Base-by-base conservation (phyloP, 2,888 invertebrate genomes). In the Calliphora vomitoria region DNA sequence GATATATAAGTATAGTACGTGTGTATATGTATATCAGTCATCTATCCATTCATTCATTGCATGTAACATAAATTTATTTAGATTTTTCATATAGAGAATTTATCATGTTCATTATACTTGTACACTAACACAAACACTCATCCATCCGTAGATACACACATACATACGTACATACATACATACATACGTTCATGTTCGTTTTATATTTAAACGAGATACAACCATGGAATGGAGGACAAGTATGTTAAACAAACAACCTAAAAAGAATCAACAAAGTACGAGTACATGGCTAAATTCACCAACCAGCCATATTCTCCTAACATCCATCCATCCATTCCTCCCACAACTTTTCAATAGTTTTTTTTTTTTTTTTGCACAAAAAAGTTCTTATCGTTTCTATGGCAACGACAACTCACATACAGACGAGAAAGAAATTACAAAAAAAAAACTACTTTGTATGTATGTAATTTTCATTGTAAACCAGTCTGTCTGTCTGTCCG, bases 351-450 rank as follows among this genome's bases (percentile, higher is more conserved):
- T 64, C 38, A 64, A 64, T 41, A 64, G 64, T 64, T 64, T 35
- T 35, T 35, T 35, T 35, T 35, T 35, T 35, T 35, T 35, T 35
- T 41, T 64, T 64, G 64, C 64, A 18, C n/a, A 64, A 64, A 64
- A 18, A 64, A 64, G 64, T 64, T 64, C 64, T 41, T 64, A 64
- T 64, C 38, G 64, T 18, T 71, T 71, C 71, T 71, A 47, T 71
- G 71, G 53, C 53, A 71, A 53, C 53, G 35, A 53, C 53, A 71
- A 71, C 71, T 38, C 31, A 47, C 18, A 35, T n/a, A n/a, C 35
- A 53, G n/a, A 38, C 3, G 18, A 50, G 31, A 25, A 35, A 41
- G 0, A 8, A 50, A 69, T n/a, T n/a, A n/a, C n/a, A 25, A 25
- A 1, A 55, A 18, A 55, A 55, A 8, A 55, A 60, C 13, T 60